Evolutionary conservation across 2,888 invertebrate species (phyloP), one percentile per base, ranked within the genome.

Genomic region (Sinhomidia bicolor): DNA sequence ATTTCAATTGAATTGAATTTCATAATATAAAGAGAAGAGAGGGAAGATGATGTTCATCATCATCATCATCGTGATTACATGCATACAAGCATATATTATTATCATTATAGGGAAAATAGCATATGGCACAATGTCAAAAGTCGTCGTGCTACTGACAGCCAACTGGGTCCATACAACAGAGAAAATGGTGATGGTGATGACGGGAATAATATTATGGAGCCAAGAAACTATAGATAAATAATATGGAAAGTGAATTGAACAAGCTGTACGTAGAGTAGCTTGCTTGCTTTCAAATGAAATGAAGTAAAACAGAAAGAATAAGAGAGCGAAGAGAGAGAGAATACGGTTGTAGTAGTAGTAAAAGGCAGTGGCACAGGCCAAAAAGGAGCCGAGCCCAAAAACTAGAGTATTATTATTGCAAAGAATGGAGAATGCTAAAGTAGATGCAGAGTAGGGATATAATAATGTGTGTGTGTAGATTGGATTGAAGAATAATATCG

Each of bases 41-140:
- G 26, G 51, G 36, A 78, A 17, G 78, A 57, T 78, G 79, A 41
- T 79, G 79, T 32, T 79, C 57, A 41, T 60, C 79, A 57, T 79
- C 57, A 57, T 36, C 57, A 41, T 60, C 79, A 57, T 79, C 57
- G 36, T 36, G 32, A 32, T 79, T 51, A 17, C 60, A 60, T 41
- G 78, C 57, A 78, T 78, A 23, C 79, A 57, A 36, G 79, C 79
- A 79, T 60, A 79, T 60, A 79, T 76, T 54, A 76, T 51, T 54
- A 51, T 54, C 36, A 36, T 36, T 36, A 36, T 36, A 36, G 26
- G 76, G 71, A 23, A 41, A 79, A 60, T 57, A 57, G 60, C 57
- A 84, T 84, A 84, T 84, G 84, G 82, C 82, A 82, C 71, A 62
- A 81, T 87, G 87, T 87, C 87, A 87, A 87, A 87, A 87, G 87